Base-by-base conservation (phyloP, 2,888 invertebrate species). In the Julus scanicus region DNA sequence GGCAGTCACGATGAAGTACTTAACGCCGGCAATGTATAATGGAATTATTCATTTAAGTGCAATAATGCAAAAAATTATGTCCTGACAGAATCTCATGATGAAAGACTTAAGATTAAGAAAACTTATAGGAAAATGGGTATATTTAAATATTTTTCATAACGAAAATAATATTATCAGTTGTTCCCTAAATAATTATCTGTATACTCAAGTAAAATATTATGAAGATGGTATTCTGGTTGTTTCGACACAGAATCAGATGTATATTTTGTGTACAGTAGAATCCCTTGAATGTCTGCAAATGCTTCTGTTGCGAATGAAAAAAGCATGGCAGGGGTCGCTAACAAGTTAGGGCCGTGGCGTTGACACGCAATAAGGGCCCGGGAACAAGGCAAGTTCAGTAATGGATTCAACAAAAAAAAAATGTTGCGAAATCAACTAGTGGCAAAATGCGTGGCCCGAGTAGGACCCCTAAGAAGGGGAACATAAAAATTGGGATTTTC, bases 381-480 rank as follows among this genome's bases (percentile, higher is more conserved):
- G 37, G 80, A 80, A 80, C 5, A 80, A 37, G 80, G 80, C 37
- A 37, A 2, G 37, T 44, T 44, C 80, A 80, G 13, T 29, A 80
- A 80, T 80, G 80, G 37, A 37, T 37, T 80, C 80, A n/a, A 20
- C 1, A 80, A 80, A 80, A 80, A 80, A 80, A n/a, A n/a, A n/a
- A n/a, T n/a, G 80, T 80, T 80, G 80, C 80, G 29, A 71, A 71
- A 29, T 20, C 29, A 71, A 8, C 71, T 17, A 63, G 63, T 63
- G 63, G 63, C 71, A 71, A 71, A 71, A 71, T 71, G 71, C 71
- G 20, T 29, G 71, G 20, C 20, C 71, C 15, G 6, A 53, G 11
- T 53, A 53, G 53, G 53, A 53, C 53, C 71, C 71, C 71, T 4
- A 29, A 8, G 80, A 20, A 13, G 80, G 37, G 37, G 37, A 20